Evolutionary conservation across 2,888 invertebrate species (phyloP), one percentile per base, ranked within the genome.

Genomic region (Macrophya alboannulata): DNA sequence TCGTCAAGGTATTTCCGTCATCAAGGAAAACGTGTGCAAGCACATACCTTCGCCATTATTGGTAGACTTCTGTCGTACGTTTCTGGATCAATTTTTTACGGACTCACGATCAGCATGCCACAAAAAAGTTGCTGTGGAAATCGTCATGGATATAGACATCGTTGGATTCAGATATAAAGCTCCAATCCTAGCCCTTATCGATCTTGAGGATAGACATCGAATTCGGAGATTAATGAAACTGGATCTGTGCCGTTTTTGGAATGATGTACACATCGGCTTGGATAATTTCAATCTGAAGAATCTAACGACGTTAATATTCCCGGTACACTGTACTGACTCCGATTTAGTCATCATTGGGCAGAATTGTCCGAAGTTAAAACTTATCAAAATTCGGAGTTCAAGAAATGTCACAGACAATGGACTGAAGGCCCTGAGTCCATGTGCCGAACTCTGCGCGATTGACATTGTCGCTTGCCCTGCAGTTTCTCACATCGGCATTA

Each of bases 91-190:
- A 37, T 77, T 77, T 9, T 5, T 6, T 17, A 6, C 31, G 15
- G 8, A 2, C 0, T 1, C 0, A 0, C 37, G 31, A 31, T 31
- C 31, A 31, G 31, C 10, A 15, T 15, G 15, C n/a, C 17, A 55
- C 37, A 12, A 21, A 15, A 12, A 51, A 17, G 40, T 21, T 21
- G 62, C 62, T 1, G 37, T 79, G 25, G 79, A 62, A 79, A 79
- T 79, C 4, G n/a, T 62, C n/a, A 79, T 79, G 79, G 79, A 79
- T 25, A 43, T n/a, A 12, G 21, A 79, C 10, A 79, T 79, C 6
- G 6, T 10, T 12, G 40, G 59, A 10, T 40, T 79, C 10, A 21
- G 6, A 62, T 79, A 2, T 10, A n/a, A 40, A 9, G 40, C 21
- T 10, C 9, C 40, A n/a, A 40, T 21, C 4, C 0, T 43, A 40